phyloP scores from a whole-genome alignment of 2,797 vertebrate genomes.

The Microctenopoma steveboyesi region DNA sequence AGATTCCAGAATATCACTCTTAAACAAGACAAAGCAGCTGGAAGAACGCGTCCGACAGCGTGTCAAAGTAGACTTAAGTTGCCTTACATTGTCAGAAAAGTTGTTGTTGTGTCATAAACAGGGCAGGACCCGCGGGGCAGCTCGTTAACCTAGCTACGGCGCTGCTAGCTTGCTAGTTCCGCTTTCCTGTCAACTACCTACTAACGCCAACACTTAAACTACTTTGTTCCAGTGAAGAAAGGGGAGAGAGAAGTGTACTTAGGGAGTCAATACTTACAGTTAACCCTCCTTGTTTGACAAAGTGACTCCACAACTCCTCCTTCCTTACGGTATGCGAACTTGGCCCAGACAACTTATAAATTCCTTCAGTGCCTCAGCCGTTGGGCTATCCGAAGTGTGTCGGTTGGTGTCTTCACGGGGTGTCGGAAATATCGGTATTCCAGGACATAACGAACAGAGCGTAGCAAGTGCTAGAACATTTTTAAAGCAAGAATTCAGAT shows the following conservation, averaged over 20 bases:
- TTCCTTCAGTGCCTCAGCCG: constrained; percentile 67
- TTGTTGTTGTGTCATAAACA: constrained; percentile 16
- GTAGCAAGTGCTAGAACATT: no score
- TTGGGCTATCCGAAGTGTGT: constrained; percentile 25
- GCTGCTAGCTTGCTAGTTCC: constrained; percentile 73
- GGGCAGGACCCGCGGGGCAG: constrained; percentile 25
- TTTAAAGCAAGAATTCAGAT: no score
- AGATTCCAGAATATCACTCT: background rate
- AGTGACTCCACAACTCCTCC: constrained; percentile 60
- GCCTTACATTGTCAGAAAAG: constrained; percentile 68
- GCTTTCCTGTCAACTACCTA: constrained; percentile 62
- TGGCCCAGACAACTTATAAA: constrained; percentile 59
- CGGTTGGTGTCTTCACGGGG: constrained; percentile 37
- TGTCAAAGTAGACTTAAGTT: constrained; percentile 1
- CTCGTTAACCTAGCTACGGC: constrained; percentile 41
- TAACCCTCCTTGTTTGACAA: constrained; percentile 47
- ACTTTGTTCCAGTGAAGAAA: background rate
- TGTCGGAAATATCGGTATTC: constrained; percentile 16
- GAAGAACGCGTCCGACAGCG: background rate
- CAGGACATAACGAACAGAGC: accelerated
- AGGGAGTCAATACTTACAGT: constrained; percentile 64
- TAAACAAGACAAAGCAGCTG: background rate
- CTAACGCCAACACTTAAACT: constrained; percentile 34
- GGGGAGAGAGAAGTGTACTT: constrained; percentile 7
- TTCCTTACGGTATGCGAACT: constrained; percentile 63